Evolutionary conservation across 2,797 vertebrate species (phyloP).

Genomic region (Pseudochirops cupreus): DNA sequence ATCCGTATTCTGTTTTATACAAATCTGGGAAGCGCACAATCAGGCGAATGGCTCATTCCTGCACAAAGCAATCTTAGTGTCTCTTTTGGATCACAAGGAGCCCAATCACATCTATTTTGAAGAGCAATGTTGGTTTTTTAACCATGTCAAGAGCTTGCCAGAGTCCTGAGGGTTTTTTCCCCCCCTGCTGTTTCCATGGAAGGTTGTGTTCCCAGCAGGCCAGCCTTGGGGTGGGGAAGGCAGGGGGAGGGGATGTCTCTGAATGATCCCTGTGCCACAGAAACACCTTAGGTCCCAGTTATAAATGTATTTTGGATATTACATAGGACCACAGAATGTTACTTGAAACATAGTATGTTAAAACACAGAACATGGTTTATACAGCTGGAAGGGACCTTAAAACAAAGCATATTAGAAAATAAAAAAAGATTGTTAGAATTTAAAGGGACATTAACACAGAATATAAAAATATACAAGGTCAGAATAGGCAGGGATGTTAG

Average conservation of each 20-base stretch:
- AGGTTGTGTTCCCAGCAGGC: background rate
- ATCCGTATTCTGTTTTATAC: slow-evolving; percentile 81
- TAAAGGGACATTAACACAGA: background rate
- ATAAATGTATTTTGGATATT: background rate
- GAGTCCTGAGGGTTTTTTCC: slow-evolving; percentile 67
- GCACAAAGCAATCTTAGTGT: slow-evolving; percentile 84
- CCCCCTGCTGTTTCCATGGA: background rate
- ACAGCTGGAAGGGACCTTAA: background rate
- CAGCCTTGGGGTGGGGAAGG: background rate
- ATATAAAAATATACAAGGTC: background rate
- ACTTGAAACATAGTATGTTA: background rate
- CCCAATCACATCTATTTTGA: slow-evolving; percentile 85
- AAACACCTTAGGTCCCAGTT: background rate
- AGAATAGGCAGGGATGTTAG: background rate
- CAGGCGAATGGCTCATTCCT: slow-evolving; percentile 79
- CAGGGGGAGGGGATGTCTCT: slow-evolving; percentile 1
- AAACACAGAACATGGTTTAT: background rate
- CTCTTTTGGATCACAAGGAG: slow-evolving; percentile 82
- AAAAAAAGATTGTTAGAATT: background rate
- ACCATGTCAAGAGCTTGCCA: slow-evolving; percentile 75
- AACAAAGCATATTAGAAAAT: background rate
- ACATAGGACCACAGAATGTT: background rate
- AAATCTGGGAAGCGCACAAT: slow-evolving; percentile 84
- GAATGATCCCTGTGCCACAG: background rate
- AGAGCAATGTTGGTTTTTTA: slow-evolving; percentile 79